phyloP scores from a whole-genome alignment of 2,797 vertebrate species.

The Enteromius argenteus region DNA sequence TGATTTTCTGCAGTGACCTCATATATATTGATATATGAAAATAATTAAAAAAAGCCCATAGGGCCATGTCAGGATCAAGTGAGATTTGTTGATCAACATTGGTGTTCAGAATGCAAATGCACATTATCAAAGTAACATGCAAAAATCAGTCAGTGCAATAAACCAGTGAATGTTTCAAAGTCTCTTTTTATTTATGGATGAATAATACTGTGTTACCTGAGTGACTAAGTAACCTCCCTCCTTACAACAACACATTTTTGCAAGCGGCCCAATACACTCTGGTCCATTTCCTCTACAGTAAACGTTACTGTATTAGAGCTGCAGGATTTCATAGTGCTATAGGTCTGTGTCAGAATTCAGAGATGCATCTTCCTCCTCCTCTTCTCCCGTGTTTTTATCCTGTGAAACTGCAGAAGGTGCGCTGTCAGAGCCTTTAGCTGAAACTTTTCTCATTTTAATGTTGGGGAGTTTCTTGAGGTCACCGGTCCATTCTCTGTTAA shows the following conservation, averaged over 20 bases:
- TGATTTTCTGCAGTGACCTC: constrained; percentile 17
- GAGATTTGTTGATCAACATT: not conserved
- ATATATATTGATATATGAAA: not conserved
- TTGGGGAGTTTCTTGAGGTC: constrained; percentile 94
- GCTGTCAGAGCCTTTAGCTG: constrained; percentile 71
- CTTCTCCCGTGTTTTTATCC: constrained; percentile 60
- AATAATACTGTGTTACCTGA: not conserved
- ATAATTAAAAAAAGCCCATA: not conserved
- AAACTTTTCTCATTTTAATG: constrained; percentile 91
- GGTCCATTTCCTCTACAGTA: not conserved
- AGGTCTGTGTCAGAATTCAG: constrained; percentile 63
- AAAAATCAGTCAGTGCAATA: constrained; percentile 77
- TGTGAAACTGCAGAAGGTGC: constrained; percentile 1
- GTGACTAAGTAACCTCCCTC: not conserved
- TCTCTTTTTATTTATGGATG: constrained; percentile 54
- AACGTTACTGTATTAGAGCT: not conserved
- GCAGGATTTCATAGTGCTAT: constrained; percentile 3
- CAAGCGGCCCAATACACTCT: not conserved
- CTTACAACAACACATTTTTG: not conserved
- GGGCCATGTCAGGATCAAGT: not conserved
- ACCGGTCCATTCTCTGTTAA: constrained; percentile 90
- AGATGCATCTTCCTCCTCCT: constrained; percentile 64
- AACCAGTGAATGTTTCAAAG: constrained; percentile 74
- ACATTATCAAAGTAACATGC: constrained; percentile 50
- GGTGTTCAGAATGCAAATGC: constrained; percentile 4